These are phyloP conservation scores for Epirrita christyi DNA, from an alignment of 2,888 invertebrate genomes.

Conservation along the genomic window DNA sequence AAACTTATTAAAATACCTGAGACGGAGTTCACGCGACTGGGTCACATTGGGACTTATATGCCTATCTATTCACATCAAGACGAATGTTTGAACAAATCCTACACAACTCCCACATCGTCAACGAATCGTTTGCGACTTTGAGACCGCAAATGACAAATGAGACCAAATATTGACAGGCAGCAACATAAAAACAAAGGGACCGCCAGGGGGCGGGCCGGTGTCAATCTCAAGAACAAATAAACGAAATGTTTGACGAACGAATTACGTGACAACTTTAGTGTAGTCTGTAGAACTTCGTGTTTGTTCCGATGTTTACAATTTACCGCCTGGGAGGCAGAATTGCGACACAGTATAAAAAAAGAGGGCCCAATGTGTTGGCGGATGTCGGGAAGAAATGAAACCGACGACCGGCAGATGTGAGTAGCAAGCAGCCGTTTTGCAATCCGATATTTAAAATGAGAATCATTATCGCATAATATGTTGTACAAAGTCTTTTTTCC, in stretches of 20 bases:
- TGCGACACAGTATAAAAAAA: conserved; percentile 57
- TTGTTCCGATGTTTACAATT: conserved; percentile 62
- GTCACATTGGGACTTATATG: conserved; percentile 37
- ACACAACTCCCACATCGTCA: conserved; percentile 65
- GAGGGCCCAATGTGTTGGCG: conserved; percentile 48
- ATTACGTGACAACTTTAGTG: conserved; percentile 77
- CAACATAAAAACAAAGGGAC: conserved; percentile 79
- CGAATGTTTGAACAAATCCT: conserved; percentile 50
- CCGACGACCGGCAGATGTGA: conserved; percentile 49
- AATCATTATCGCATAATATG: no score
- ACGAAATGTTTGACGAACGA: conserved; percentile 75
- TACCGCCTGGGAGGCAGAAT: conserved; percentile 53
- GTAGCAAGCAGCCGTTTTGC: conserved; percentile 33
- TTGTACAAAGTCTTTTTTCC: not conserved
- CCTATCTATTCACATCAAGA: conserved; percentile 37
- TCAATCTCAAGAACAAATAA: conserved; percentile 80
- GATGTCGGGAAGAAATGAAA: conserved; percentile 48
- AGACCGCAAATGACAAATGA: conserved; percentile 77
- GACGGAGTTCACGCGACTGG: conserved; percentile 51
- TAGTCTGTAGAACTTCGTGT: conserved; percentile 40
- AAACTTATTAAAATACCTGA: conserved; percentile 47
- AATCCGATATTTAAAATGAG: conserved; percentile 33
- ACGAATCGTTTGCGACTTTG: conserved; percentile 70
- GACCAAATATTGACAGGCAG: conserved; percentile 77
- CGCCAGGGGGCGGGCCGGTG: conserved; percentile 72